Conservation (phyloP, 2,797 vertebrate species). For the Notolepis coatsorum region DNA sequence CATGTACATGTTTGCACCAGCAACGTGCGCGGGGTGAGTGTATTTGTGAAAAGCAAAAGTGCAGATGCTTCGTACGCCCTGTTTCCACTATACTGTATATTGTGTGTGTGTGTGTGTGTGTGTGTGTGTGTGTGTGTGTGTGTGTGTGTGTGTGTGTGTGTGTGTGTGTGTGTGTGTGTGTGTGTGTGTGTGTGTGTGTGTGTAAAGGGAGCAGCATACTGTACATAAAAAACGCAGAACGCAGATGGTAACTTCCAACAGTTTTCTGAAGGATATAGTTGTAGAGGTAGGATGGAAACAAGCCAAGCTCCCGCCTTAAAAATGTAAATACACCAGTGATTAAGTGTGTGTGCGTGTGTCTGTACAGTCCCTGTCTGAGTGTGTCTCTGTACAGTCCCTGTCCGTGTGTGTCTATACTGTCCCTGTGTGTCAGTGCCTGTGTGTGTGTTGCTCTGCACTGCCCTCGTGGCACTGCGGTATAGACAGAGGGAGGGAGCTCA, state of each 20-base stretch:
- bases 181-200: background rate
- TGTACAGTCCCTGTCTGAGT: background rate
- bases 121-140: background rate
- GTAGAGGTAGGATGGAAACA: too few relatives aligned
- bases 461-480: conserved; percentile 50
- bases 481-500: background rate
- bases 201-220: background rate
- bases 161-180: background rate
- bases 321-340: too few relatives aligned
- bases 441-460: conserved; percentile 1
- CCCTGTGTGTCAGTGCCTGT: background rate
- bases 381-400: background rate
- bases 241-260: too few relatives aligned
- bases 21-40: too few relatives aligned
- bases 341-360: conserved; percentile 5
- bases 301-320: too few relatives aligned
- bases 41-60: too few relatives aligned
- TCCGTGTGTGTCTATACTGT: background rate
- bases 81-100: too few relatives aligned
- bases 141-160: background rate
- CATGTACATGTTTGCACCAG: background rate
- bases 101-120: background rate
- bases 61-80: too few relatives aligned
- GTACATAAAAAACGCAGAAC: too few relatives aligned
- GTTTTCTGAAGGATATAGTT: too few relatives aligned